These are phyloP conservation scores for Micromys minutus DNA, from an alignment of 2,113 vertebrate genomes.

Conservation along the genomic window DNA sequence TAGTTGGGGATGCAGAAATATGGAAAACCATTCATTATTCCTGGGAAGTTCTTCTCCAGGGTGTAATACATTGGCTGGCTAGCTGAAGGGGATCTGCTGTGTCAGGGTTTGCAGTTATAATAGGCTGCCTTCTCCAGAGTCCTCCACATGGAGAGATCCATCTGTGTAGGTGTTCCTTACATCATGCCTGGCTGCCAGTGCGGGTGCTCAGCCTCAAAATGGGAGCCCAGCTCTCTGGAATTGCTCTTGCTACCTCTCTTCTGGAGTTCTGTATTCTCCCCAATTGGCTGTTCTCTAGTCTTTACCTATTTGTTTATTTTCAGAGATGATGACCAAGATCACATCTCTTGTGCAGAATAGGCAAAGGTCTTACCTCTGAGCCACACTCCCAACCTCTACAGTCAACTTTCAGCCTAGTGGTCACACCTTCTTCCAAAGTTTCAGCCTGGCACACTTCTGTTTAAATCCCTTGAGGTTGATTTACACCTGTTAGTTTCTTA, in stretches of 20 bases:
- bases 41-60: too few species aligned
- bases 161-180: neutral
- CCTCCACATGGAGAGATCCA: too few species aligned
- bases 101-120: neutral
- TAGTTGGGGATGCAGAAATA: neutral
- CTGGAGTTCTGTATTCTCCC: rapidly evolving
- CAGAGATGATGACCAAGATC: neutral
- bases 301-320: neutral
- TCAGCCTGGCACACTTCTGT: neutral
- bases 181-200: too few species aligned
- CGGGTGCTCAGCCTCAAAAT: neutral
- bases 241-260: neutral
- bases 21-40: neutral
- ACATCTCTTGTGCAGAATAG: neutral
- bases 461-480: neutral
- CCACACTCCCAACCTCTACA: too few species aligned
- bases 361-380: neutral
- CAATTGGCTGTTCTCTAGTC: neutral
- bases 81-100: neutral
- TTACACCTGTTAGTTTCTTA: neutral
- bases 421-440: neutral
- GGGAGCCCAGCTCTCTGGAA: neutral
- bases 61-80: neutral
- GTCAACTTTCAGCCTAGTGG: neutral
- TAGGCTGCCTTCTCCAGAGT: neutral